phyloP scores from a whole-genome alignment of 2,797 vertebrate genomes.

The Coendou prehensilis region DNA sequence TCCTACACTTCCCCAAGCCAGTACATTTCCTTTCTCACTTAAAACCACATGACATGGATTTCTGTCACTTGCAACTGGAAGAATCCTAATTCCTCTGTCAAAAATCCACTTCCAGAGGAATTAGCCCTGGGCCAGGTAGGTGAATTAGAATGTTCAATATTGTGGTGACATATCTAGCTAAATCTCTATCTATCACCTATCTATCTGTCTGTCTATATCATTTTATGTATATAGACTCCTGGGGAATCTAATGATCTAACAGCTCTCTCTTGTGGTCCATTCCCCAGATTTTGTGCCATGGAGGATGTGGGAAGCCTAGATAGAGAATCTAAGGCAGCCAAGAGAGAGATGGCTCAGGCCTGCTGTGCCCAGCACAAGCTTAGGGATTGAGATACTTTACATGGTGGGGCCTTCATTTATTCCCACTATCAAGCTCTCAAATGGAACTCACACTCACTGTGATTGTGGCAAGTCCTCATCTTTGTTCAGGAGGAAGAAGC shows the following conservation, averaged over 20 bases:
- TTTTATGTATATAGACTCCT: neutral
- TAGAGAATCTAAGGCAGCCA: neutral
- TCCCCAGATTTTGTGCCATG: neutral
- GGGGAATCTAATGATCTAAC: neutral
- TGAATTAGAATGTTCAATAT: neutral
- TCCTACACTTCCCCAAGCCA: neutral
- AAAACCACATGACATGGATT: neutral
- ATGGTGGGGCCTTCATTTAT: neutral
- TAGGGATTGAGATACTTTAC: neutral
- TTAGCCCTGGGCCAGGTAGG: neutral
- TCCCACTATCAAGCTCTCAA: neutral
- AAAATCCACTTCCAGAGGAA: neutral
- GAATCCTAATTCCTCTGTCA: neutral
- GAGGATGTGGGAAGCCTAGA: neutral
- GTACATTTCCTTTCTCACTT: neutral
- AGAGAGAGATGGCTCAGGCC: neutral
- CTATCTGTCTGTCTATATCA: neutral
- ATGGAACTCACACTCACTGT: neutral
- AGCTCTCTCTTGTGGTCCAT: neutral
- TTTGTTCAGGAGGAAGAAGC: neutral
- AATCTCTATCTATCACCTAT: neutral
- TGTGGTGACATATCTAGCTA: neutral
- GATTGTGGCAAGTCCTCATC: neutral
- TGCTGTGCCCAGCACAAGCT: neutral
- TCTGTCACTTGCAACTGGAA: neutral